Base-by-base conservation (phyloP, 2,113 vertebrate species). In the Trematomus loennbergii region DNA sequence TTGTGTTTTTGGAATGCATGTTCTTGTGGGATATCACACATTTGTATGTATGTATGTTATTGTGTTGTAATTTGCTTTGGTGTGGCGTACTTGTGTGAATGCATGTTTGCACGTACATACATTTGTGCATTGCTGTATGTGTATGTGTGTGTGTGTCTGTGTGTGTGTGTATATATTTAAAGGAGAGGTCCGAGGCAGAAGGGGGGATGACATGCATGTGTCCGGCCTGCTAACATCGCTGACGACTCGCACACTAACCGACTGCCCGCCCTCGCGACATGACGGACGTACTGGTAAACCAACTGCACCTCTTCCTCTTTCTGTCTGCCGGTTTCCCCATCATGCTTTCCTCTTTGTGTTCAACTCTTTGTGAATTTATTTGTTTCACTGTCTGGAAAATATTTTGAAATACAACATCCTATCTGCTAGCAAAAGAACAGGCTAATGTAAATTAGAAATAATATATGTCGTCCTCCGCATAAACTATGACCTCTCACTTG, bases 171-270 rank as follows among this genome's bases (percentile, higher is more conserved):
- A 80, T 86, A 12, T 83, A 20, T 88, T 64, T 83, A 40, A 91
- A 93, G 94, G 87, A 94, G 90, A 90, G 92, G 93, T 94, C 92
- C 83, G 62, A 88, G 79, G 88, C 89, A 78, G 84, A 90, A 88
- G 59, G 92, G 90, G 91, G 91, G 93, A 94, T 95, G 94, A 93
- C 94, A 95, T 95, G 95, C 93, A 90, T 93, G 93, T 88, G 85
- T 87, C 92, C 89, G 86, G 91, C 88, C 92, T 92, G 90, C 91
- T 95, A 94, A 94, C 93, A 93, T 68, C 93, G 85, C 88, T 90
- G 92, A 94, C 88, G 85, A 92, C 88, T 92, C 67, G 73, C 83
- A 76, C 90, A 89, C 90, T 93, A 91, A 92, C 91, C 81, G 72
- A 88, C 91, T 78, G 89, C 82, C 84, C 71, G 87, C 76, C 80